These are phyloP conservation scores for Maniola jurtina DNA, from an alignment of 1,140 invertebrate species.

Conservation along the genomic window DNA sequence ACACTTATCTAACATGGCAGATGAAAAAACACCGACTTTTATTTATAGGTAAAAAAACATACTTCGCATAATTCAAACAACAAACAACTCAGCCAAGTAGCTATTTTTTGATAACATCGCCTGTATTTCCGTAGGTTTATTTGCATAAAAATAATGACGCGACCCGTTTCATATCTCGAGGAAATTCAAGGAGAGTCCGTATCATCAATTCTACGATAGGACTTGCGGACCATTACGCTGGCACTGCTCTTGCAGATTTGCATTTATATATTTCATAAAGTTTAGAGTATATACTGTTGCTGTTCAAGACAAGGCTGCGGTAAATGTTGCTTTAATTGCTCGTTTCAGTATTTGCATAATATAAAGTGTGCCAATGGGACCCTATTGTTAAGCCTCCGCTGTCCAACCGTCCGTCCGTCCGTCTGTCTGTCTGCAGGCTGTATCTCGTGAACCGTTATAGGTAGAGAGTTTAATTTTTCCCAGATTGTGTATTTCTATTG, in stretches of 20 bases:
- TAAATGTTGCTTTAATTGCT: no score
- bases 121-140: constrained; percentile 3
- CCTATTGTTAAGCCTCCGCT: no score
- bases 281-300: neutral
- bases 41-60: neutral
- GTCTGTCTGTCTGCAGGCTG: no score
- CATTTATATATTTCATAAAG: constrained; percentile 4
- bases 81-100: neutral
- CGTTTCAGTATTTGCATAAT: no score
- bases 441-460: no score
- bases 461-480: no score
- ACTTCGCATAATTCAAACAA: neutral
- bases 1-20: neutral
- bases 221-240: constrained; percentile 4
- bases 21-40: neutral
- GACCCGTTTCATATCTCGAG: constrained; percentile 18
- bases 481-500: no score
- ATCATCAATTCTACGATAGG: constrained; percentile 24
- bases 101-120: constrained; percentile 21
- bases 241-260: constrained; percentile 3
- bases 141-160: constrained; percentile 23
- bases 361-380: no score
- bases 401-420: no score
- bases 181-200: constrained; percentile 17
- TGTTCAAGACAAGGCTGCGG: neutral